Conservation (phyloP, 2,113 vertebrate species). For the Ancistrus triradiatus region DNA sequence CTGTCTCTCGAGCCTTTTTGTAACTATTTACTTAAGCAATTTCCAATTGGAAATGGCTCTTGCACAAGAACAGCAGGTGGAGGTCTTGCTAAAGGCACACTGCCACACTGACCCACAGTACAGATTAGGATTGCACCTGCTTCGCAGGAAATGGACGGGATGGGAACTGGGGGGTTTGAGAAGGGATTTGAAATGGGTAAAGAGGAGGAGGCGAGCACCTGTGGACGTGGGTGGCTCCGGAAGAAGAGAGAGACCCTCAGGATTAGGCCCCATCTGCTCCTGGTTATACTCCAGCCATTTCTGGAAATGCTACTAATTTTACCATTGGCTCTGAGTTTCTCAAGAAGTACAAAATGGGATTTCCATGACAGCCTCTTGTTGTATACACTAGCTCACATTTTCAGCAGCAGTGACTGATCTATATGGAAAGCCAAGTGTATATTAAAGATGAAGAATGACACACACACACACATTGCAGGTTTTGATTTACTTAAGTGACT, state of each 20-base stretch:
- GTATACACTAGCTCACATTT: slow-evolving; percentile 5
- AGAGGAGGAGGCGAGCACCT: slow-evolving; percentile 36
- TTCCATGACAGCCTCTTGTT: slow-evolving; percentile 7
- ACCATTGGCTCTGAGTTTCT: slow-evolving; percentile 23
- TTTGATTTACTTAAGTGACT: slow-evolving; percentile 16
- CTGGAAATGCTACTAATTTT: slow-evolving; percentile 43
- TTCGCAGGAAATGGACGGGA: slow-evolving; percentile 39
- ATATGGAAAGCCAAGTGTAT: background rate
- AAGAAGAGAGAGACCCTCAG: slow-evolving; percentile 43
- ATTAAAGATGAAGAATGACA: slow-evolving; percentile 4
- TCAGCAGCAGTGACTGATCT: slow-evolving; percentile 9
- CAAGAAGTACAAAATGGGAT: background rate
- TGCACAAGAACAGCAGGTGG: slow-evolving; percentile 43
- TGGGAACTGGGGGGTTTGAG: slow-evolving; percentile 16
- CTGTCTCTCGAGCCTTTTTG: too few relatives aligned
- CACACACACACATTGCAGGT: background rate
- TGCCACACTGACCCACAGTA: slow-evolving; percentile 40
- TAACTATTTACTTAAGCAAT: slow-evolving; percentile 32
- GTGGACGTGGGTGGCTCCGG: slow-evolving; percentile 51
- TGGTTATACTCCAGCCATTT: slow-evolving; percentile 43
- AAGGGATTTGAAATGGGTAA: slow-evolving; percentile 27
- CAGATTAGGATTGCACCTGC: slow-evolving; percentile 49
- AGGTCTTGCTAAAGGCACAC: slow-evolving; percentile 39
- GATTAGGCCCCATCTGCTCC: slow-evolving; percentile 53
- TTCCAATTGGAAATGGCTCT: slow-evolving; percentile 32